Conservation (phyloP, 2,113 vertebrate species). For the Heteronetta atricapilla region DNA sequence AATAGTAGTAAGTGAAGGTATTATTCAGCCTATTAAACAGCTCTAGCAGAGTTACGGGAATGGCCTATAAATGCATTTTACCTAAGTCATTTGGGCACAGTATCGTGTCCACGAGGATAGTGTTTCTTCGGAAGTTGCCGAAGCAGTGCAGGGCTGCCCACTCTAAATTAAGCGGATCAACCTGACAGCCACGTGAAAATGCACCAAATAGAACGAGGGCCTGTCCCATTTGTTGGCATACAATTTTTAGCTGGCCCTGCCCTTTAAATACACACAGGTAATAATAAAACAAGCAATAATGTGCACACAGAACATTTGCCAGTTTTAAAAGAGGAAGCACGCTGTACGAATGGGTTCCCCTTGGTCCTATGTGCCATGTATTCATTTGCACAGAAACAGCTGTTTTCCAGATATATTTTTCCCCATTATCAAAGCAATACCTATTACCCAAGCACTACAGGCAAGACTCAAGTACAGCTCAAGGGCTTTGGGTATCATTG, state of each 20-base stretch:
- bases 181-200: background rate
- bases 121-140: background rate
- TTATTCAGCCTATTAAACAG: background rate
- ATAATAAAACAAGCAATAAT: slow-evolving; percentile 6
- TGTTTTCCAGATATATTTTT: background rate
- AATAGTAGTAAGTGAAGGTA: background rate
- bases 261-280: background rate
- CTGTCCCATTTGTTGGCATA: background rate
- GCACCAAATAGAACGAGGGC: background rate
- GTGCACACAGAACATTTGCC: background rate
- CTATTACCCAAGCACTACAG: background rate
- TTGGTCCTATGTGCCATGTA: background rate
- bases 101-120: background rate
- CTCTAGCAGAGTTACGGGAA: background rate
- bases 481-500: background rate
- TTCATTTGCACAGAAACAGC: background rate
- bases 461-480: background rate
- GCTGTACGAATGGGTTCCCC: background rate
- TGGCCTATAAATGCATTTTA: background rate
- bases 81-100: background rate
- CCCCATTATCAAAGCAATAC: background rate
- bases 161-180: slow-evolving; percentile 36
- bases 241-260: slow-evolving; percentile 16
- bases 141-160: slow-evolving; percentile 31
- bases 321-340: slow-evolving; percentile 15